Evolutionary conservation across 1,140 invertebrate genomes (phyloP).

Genomic region (Drosophila albomicans): DNA sequence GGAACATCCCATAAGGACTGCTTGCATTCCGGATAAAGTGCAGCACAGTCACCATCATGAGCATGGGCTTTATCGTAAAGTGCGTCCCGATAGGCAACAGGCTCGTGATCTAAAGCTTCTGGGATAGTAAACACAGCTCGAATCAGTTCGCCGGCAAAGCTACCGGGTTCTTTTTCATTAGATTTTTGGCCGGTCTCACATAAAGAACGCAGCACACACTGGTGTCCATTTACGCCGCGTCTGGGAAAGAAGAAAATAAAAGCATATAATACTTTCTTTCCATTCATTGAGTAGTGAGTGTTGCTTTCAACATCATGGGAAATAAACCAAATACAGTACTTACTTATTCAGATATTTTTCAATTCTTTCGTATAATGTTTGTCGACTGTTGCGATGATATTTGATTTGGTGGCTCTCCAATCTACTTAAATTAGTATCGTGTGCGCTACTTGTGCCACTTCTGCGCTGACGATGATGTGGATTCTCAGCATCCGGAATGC

Average conservation of each 20-base stretch:
- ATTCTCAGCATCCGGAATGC: slow-evolving; percentile 82
- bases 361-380: slow-evolving; percentile 87
- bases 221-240: slow-evolving; percentile 86
- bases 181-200: slow-evolving; percentile 90
- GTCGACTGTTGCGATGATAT: slow-evolving; percentile 86
- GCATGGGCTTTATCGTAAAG: slow-evolving; percentile 77
- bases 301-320: no score
- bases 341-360: slow-evolving; percentile 87
- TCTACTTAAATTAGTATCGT: slow-evolving; percentile 72
- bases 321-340: slow-evolving; percentile 52
- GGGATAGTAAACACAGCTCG: slow-evolving; percentile 80
- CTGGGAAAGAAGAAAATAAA: slow-evolving; percentile 25
- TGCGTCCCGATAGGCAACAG: slow-evolving; percentile 26
- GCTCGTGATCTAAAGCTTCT: slow-evolving; percentile 67
- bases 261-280: no score
- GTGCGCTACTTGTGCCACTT: slow-evolving; percentile 78
- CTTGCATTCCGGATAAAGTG: slow-evolving; percentile 72
- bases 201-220: slow-evolving; percentile 89
- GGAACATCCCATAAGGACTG: slow-evolving; percentile 77
- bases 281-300: no score
- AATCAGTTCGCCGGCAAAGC: slow-evolving; percentile 76
- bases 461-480: slow-evolving; percentile 84
- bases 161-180: slow-evolving; percentile 85
- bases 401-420: slow-evolving; percentile 85
- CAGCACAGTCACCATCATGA: slow-evolving; percentile 63